Conservation (phyloP, 2,888 invertebrate species). For the Zaprionus lineosus region DNA sequence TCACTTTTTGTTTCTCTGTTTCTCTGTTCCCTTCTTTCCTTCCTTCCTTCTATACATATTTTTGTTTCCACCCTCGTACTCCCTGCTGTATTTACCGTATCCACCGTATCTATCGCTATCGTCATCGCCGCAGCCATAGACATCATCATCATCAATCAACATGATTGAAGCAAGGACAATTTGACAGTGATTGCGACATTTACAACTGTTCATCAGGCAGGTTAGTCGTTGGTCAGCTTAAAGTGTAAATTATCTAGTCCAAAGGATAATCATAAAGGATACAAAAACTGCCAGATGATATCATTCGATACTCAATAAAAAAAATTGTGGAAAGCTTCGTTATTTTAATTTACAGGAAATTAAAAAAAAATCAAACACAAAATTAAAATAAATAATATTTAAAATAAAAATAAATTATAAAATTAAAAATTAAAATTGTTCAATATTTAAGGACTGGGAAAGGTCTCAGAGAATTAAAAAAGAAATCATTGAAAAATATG, state of each 20-base stretch:
- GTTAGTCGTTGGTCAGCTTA: slow-evolving; percentile 43
- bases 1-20: background rate
- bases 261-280: slow-evolving; percentile 34
- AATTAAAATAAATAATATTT: no score
- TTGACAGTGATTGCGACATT: slow-evolving; percentile 75
- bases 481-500: no score
- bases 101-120: background rate
- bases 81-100: background rate
- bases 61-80: background rate
- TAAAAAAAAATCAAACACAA: no score
- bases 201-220: slow-evolving; percentile 63
- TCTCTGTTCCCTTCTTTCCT: background rate
- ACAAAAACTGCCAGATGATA: no score
- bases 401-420: no score
- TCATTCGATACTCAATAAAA: no score
- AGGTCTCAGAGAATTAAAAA: no score
- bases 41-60: background rate
- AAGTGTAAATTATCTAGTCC: slow-evolving; percentile 36
- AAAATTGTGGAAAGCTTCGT: no score
- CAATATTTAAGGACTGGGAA: no score
- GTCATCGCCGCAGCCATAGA: slow-evolving; percentile 15
- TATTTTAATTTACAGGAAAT: no score
- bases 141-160: slow-evolving; percentile 69
- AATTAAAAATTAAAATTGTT: no score
- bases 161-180: slow-evolving; percentile 44